These are phyloP conservation scores for Drosophila murphyi DNA, from an alignment of 1,140 invertebrate genomes.

Conservation along the genomic window DNA sequence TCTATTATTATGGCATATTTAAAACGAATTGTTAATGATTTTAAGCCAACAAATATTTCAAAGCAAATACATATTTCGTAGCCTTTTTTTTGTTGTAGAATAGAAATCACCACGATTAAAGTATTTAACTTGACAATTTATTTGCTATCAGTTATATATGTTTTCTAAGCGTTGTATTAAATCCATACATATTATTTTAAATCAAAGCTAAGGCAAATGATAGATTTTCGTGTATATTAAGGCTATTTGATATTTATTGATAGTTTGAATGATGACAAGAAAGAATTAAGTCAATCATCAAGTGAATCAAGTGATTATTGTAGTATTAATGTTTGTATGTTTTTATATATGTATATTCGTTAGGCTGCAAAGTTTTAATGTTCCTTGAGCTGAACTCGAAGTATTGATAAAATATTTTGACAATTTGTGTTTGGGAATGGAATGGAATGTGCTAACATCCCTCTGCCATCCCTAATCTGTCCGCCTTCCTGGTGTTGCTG, in stretches of 20 bases:
- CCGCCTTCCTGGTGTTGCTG: neutral
- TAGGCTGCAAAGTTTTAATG: conserved; percentile 19
- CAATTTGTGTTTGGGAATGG: neutral
- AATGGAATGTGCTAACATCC: neutral
- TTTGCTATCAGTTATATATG: neutral
- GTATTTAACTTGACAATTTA: neutral
- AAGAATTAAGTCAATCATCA: too few relatives aligned
- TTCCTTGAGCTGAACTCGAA: conserved; percentile 22
- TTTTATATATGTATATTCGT: neutral
- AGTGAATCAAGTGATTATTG: too few relatives aligned
- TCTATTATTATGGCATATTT: too few relatives aligned
- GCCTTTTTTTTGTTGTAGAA: too few relatives aligned
- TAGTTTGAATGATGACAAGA: too few relatives aligned
- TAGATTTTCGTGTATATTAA: neutral
- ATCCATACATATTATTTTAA: neutral
- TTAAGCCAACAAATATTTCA: neutral
- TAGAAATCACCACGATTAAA: neutral
- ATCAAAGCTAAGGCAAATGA: neutral
- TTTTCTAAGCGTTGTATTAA: neutral
- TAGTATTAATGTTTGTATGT: too few relatives aligned
- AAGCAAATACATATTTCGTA: neutral
- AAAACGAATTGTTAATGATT: neutral
- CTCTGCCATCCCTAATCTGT: neutral
- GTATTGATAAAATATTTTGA: conserved; percentile 21
- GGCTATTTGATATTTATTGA: too few relatives aligned